phyloP scores from a whole-genome alignment of 2,888 invertebrate genomes.

The Xestia ashworthii region DNA sequence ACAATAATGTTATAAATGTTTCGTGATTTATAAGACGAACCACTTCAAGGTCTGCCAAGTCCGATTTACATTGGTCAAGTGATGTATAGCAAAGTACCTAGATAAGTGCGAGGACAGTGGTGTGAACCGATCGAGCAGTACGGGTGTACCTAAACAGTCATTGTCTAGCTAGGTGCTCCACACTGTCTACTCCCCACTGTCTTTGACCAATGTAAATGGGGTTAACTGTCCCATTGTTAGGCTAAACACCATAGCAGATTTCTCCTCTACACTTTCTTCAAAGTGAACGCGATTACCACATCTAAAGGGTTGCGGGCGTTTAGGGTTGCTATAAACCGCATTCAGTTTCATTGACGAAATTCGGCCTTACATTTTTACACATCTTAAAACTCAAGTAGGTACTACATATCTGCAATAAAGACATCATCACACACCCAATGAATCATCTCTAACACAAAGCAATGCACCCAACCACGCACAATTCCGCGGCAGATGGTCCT shows the following conservation, averaged over 20 bases:
- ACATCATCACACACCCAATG: background rate
- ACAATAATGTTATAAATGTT: conserved; percentile 18
- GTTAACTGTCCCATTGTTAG: background rate
- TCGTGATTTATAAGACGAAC: background rate
- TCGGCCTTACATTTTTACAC: background rate
- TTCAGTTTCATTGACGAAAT: background rate
- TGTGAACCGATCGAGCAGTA: background rate
- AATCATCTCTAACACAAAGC: conserved; percentile 53
- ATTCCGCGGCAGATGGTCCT: conserved; percentile 46
- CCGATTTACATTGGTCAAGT: background rate
- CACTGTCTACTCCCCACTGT: background rate
- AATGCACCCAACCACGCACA: conserved; percentile 38
- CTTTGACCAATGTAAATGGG: background rate
- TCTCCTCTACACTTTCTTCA: background rate
- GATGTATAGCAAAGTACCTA: background rate
- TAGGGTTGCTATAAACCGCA: background rate
- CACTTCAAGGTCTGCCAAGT: background rate
- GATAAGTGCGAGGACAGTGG: background rate
- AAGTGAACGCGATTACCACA: background rate
- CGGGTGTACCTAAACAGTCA: background rate
- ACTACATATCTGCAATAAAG: background rate
- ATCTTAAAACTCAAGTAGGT: background rate
- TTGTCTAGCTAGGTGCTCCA: background rate
- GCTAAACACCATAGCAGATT: background rate
- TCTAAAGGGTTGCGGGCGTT: background rate